Base-by-base conservation (phyloP, 2,888 invertebrate genomes). In the Parnassius glacialis region DNA sequence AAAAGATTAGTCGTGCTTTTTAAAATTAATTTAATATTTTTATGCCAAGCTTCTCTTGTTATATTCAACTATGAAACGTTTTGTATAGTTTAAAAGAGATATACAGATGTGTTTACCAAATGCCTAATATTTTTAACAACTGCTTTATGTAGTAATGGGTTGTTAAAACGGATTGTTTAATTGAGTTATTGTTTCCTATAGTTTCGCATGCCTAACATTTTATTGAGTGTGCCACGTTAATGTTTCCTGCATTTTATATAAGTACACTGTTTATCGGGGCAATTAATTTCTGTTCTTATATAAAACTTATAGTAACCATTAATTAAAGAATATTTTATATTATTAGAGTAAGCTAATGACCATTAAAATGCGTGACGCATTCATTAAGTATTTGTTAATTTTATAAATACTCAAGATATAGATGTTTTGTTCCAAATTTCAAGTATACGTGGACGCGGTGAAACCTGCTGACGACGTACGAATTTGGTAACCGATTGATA, bases 181-280 rank as follows among this genome's bases (percentile, higher is more conserved):
- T 62, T 55, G 70, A 59, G 63, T 62, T 63, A 67, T 74, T 73
- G 75, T 75, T 81, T 80, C 78, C 81, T 75, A 71, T 68, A 73
- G 16, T 65, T 78, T 76, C 76, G 74, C 76, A 75, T 78, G 73
- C 73, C 74, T 74, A 70, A 72, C 71, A 72, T 75, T 79, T 75
- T 74, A 78, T 75, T 71, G 68, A 66, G 63, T 63, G 67, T 69
- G 67, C 57, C 58, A 51, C 52, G 45, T 64, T 74, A 76, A 73
- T 73, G 76, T 76, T 79, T 80, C 78, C 81, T 78, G 70, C 71
- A 73, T 73, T 78, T 78, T 74, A 68, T 69, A 70, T 76, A 74
- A 78, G 69, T 73, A 67, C 66, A 66, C 65, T 65, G 68, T 72
- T 74, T 72, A 74, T 68, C 62, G 63, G 66, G 70, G 67, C 67